These are phyloP conservation scores for Sebastiscus albofasciatus DNA, from an alignment of 2,797 vertebrate genomes.

Conservation along the genomic window DNA sequence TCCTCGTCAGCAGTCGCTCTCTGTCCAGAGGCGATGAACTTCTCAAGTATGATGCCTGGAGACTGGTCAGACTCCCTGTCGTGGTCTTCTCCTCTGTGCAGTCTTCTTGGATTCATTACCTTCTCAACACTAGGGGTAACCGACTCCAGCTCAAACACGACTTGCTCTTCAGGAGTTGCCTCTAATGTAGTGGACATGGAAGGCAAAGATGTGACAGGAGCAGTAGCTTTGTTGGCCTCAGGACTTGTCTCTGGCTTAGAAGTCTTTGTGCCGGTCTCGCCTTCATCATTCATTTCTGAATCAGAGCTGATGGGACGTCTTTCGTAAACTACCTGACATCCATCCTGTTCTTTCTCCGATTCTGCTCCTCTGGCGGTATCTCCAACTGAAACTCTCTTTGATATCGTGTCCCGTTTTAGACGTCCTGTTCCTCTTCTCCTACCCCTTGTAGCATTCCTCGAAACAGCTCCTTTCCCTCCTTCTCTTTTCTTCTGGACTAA, in stretches of 20 bases:
- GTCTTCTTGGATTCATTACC: slow-evolving; percentile 41
- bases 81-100: slow-evolving; percentile 39
- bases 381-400: slow-evolving; percentile 40
- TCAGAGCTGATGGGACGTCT: slow-evolving; percentile 46
- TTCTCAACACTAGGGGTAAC: slow-evolving; percentile 60
- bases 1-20: slow-evolving; percentile 34
- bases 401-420: slow-evolving; percentile 29
- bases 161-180: slow-evolving; percentile 58
- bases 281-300: slow-evolving; percentile 51
- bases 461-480: neutral
- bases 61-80: slow-evolving; percentile 59
- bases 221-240: slow-evolving; percentile 2
- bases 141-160: slow-evolving; percentile 68
- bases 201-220: slow-evolving; percentile 6
- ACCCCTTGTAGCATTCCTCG: slow-evolving; percentile 16
- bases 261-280: slow-evolving; percentile 6
- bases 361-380: slow-evolving; percentile 17
- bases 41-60: slow-evolving; percentile 78
- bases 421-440: slow-evolving; percentile 34
- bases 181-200: slow-evolving; percentile 37
- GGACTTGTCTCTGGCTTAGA: neutral
- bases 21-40: slow-evolving; percentile 64
- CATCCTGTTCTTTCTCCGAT: slow-evolving; percentile 59
- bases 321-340: slow-evolving; percentile 79
- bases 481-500: slow-evolving; percentile 67